Conservation (phyloP, 2,113 vertebrate genomes). For the Nansenia antarctica region DNA sequence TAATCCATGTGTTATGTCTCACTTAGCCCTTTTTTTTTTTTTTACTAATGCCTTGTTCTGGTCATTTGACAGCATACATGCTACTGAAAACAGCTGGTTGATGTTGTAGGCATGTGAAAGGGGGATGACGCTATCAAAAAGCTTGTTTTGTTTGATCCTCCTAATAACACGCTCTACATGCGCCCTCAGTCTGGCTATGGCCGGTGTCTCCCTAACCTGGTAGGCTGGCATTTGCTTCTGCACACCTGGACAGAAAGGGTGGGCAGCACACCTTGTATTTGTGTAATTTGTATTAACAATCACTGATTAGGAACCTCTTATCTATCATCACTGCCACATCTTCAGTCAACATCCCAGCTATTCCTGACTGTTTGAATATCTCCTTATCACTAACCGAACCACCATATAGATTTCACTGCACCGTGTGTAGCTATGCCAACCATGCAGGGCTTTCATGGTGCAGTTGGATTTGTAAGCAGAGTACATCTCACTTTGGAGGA, state of each 20-base stretch:
- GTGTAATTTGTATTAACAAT: no score
- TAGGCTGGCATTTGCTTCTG: not conserved
- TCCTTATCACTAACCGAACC: not conserved
- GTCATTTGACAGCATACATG: not conserved
- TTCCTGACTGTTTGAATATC: not conserved
- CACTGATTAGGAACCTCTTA: not conserved
- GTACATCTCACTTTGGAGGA: not conserved
- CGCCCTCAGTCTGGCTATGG: not conserved
- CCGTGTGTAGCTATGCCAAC: not conserved
- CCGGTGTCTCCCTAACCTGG: not conserved
- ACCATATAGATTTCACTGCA: not conserved
- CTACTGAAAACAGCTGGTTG: slow-evolving; percentile 19
- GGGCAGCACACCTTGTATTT: not conserved
- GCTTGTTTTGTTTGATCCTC: slow-evolving; percentile 16
- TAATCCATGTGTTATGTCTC: no score
- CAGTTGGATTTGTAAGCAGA: not conserved
- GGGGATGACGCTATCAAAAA: slow-evolving; percentile 15
- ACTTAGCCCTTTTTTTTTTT: not conserved
- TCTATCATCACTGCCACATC: not conserved
- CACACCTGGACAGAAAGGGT: not conserved
- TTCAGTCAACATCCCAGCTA: not conserved
- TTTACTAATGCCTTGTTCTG: slow-evolving; percentile 2
- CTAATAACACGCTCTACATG: slow-evolving; percentile 6
- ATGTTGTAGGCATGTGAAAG: slow-evolving; percentile 7
- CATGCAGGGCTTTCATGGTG: not conserved